Conservation (phyloP, 2,888 invertebrate species). For the Chloroclysta siterata region DNA sequence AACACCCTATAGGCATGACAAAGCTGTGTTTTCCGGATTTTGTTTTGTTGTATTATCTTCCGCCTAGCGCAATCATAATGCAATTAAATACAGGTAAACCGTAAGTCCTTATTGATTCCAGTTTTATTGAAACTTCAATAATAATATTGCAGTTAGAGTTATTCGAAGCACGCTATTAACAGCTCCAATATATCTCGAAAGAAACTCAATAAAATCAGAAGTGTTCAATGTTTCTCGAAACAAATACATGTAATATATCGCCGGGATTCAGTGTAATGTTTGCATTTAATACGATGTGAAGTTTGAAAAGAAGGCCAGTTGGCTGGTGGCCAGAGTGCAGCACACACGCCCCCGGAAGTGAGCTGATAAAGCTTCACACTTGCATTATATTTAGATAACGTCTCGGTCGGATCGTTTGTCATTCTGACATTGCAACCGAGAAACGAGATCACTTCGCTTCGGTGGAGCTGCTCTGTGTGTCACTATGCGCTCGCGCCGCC, state of each 20-base stretch:
- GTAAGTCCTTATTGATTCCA: background rate
- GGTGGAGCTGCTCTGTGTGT: background rate
- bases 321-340: constrained; percentile 67
- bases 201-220: constrained; percentile 44
- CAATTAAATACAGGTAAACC: background rate
- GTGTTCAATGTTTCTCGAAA: constrained; percentile 55
- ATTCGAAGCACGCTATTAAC: constrained; percentile 14
- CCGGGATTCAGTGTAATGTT: constrained; percentile 60
- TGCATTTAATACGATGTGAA: constrained; percentile 61
- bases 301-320: constrained; percentile 68
- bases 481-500: background rate
- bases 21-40: constrained; percentile 16
- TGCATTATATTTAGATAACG: constrained; percentile 54
- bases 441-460: constrained; percentile 18
- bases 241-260: constrained; percentile 62
- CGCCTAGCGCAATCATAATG: background rate
- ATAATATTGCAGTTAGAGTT: constrained; percentile 13
- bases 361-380: constrained; percentile 51
- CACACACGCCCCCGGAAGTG: constrained; percentile 69
- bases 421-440: constrained; percentile 36
- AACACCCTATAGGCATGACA: constrained; percentile 19
- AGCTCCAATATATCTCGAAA: constrained; percentile 23
- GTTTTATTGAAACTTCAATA: background rate
- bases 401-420: constrained; percentile 38
- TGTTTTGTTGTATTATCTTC: constrained; percentile 22